Percentiles rank a stretch among this genome's conserved stretches.
phyloP scores from a whole-genome alignment of 2,888 invertebrate genomes.

The Eristalis intricaria region DNA sequence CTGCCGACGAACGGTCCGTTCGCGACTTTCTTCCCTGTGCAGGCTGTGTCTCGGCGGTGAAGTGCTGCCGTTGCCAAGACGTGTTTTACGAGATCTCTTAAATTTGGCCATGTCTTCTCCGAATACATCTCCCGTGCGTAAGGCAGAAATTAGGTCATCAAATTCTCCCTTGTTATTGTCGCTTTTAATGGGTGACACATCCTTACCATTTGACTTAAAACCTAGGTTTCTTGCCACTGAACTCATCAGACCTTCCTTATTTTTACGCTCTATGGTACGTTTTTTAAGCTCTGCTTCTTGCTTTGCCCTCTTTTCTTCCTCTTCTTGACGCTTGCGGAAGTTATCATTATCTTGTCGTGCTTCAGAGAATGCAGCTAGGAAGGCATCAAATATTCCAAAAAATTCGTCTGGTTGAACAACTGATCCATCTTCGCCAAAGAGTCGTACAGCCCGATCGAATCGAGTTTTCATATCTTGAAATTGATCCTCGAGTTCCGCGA shows the following conservation, averaged over 20 bases:
- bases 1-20: slow-evolving; percentile 83
- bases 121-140: slow-evolving; percentile 96
- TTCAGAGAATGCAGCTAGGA: slow-evolving; percentile 91
- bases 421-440: slow-evolving; percentile 94
- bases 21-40: slow-evolving; percentile 87
- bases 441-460: slow-evolving; percentile 92
- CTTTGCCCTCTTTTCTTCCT: slow-evolving; percentile 93
- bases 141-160: slow-evolving; percentile 96
- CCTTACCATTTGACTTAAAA: slow-evolving; percentile 82
- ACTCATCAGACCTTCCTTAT: slow-evolving; percentile 88
- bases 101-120: slow-evolving; percentile 98
- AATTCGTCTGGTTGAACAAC: slow-evolving; percentile 95
- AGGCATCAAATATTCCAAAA: slow-evolving; percentile 95
- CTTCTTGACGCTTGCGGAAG: slow-evolving; percentile 90
- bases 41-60: slow-evolving; percentile 85
- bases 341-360: slow-evolving; percentile 95
- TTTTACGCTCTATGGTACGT: slow-evolving; percentile 93
- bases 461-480: slow-evolving; percentile 97
- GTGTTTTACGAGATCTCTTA: slow-evolving; percentile 88
- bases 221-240: slow-evolving; percentile 88
- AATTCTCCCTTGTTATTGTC: slow-evolving; percentile 90
- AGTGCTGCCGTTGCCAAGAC: slow-evolving; percentile 83
- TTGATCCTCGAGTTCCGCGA: slow-evolving; percentile 95
- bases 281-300: slow-evolving; percentile 94
- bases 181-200: slow-evolving; percentile 82